Percentiles rank a stretch among this genome's conserved stretches.
Evolutionary conservation across 2,113 vertebrate genomes (phyloP).

Genomic region (Pristiophorus japonicus): DNA sequence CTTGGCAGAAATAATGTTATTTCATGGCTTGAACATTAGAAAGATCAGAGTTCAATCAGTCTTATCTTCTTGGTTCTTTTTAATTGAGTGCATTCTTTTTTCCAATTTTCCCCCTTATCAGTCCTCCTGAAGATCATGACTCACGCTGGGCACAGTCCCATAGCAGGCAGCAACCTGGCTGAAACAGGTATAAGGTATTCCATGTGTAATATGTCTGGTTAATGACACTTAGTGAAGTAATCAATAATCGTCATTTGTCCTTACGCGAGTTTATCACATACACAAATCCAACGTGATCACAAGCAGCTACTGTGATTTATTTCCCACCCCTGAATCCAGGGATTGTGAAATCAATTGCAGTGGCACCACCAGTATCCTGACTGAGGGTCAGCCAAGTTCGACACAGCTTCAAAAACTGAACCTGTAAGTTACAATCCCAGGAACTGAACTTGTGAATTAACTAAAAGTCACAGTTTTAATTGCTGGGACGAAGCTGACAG

Average conservation of each 20-base stretch:
- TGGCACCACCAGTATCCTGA: neutral
- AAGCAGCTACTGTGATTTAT: neutral
- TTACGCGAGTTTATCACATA: neutral
- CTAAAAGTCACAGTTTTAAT: neutral
- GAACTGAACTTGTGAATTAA: neutral
- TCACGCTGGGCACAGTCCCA: neutral
- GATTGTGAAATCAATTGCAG: neutral
- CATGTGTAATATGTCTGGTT: neutral
- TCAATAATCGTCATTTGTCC: neutral
- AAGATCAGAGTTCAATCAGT: neutral
- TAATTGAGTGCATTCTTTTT: neutral
- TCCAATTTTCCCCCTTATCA: neutral
- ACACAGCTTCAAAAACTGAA: neutral
- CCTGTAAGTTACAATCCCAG: neutral
- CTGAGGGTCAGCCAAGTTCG: neutral
- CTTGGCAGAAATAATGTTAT: neutral
- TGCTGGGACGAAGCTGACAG: neutral
- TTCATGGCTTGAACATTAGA: neutral
- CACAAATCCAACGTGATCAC: neutral
- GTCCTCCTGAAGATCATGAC: neutral
- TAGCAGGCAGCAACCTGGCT: neutral
- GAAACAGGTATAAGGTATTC: neutral
- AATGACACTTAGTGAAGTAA: neutral
- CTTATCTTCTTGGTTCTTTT: neutral
- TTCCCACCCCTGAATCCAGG: neutral